These are phyloP conservation scores for Dinomys branickii DNA, from an alignment of 2,113 vertebrate genomes.

Conservation along the genomic window DNA sequence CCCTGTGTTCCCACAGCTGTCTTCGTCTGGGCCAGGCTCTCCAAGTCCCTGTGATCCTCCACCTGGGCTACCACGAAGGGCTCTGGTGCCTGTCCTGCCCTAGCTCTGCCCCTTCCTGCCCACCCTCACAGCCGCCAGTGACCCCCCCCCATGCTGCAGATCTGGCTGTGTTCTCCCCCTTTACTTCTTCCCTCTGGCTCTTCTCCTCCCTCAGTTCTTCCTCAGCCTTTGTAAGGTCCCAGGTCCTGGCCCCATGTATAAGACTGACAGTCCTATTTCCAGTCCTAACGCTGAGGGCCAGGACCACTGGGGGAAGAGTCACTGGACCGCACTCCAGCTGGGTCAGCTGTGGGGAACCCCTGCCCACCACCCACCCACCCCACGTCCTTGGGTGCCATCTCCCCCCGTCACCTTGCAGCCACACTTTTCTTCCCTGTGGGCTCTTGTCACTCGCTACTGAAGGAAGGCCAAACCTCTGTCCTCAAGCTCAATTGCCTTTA, in stretches of 20 bases:
- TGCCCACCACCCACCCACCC: not conserved
- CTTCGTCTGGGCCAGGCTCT: not conserved
- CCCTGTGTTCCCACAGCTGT: too few species aligned
- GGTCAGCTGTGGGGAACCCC: not conserved
- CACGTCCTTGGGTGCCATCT: not conserved
- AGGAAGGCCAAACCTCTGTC: not conserved
- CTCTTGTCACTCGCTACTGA: not conserved
- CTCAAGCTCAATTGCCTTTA: not conserved
- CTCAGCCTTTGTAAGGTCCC: too few species aligned
- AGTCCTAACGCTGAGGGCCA: not conserved
- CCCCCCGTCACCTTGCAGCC: not conserved
- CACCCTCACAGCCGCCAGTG: not conserved
- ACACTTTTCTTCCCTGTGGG: not conserved
- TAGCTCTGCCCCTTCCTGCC: too few species aligned
- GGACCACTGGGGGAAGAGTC: not conserved
- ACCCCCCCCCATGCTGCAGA: too few species aligned
- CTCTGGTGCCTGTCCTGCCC: not conserved
- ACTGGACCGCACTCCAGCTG: not conserved
- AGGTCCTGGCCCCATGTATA: too few species aligned
- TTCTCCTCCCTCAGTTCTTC: too few species aligned
- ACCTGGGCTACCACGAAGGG: not conserved
- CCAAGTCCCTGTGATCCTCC: not conserved
- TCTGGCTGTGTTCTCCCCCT: not conserved
- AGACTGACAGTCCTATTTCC: not conserved
- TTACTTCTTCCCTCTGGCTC: not conserved